Evolutionary conservation across 2,797 vertebrate species (phyloP), one percentile per base, ranked within the genome.

Genomic region (Enteromius anoplus): DNA sequence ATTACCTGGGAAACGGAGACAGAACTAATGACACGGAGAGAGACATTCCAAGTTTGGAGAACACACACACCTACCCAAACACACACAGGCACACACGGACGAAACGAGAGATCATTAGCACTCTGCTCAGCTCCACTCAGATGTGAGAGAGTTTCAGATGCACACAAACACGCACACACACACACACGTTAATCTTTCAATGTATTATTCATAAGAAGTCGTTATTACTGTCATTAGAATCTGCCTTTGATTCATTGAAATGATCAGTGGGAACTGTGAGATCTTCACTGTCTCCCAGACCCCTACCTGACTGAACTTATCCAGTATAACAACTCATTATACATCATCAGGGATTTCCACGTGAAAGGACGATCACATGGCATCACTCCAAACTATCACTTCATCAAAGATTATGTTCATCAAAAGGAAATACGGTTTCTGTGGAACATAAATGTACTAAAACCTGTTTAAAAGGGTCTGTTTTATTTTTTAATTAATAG

Each of bases 181-280:
- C 23, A 65, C 9, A 51, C 23, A 40, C 12, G 64, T 65, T 75
- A 80, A 75, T 69, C 70, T 85, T 49, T 75, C 37, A 11, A 80
- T 85, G 83, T 80, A 75, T 85, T 85, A 85, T 80, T 80, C 64
- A 83, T 80, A 42, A 70, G 65, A 37, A 55, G 32, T 45, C 55
- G 9, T 60, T 82, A 76, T 80, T 69, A 78, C 60, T 77, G 69
- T 62, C 75, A 78, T 68, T 80, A 80, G 64, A 80, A 80, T 69
- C 64, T 49, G 72, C 62, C 21, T 75, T 80, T 80, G 78, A 85
- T 75, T 80, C 62, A 80, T 40, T 85, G 78, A 85, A 80, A 75
- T 55, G 83, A 80, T 84, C 45, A 23, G 76, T 32, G 19, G 21
- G 23, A 80, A 55, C 14, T 29, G 72, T 76, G 81, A 76, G 72